A percentile compares a stretch with the other conserved stretches of the same genome.
Conservation (phyloP, 2,888 invertebrate genomes). For the Microchrysa polita region DNA sequence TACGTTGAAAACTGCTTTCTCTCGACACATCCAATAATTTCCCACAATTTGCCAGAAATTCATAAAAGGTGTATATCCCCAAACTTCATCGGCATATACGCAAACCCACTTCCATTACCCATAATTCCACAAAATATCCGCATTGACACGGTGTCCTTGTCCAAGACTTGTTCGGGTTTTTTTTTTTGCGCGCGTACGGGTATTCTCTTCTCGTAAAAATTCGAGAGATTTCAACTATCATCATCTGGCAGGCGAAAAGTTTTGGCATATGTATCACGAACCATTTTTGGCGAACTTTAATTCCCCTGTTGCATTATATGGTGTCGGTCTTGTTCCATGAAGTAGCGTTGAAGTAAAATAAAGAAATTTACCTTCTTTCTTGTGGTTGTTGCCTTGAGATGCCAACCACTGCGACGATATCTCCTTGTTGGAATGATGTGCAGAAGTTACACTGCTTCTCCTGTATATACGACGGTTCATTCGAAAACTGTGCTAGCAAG, state of each 20-base stretch:
- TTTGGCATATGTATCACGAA: conserved; percentile 34
- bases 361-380: too few relatives aligned
- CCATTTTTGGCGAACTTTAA: conserved; percentile 27
- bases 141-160: neutral
- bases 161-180: neutral
- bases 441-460: neutral
- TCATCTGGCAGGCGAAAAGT: conserved; percentile 28
- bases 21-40: neutral
- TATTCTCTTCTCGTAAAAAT: neutral
- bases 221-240: conserved; percentile 33
- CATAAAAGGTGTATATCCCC: neutral
- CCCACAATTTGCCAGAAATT: neutral
- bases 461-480: neutral
- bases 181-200: neutral
- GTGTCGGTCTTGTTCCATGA: conserved; percentile 6
- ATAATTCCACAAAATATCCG: neutral
- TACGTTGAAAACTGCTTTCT: neutral
- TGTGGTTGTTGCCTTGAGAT: too few relatives aligned
- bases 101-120: neutral
- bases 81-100: neutral
- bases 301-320: conserved; percentile 38
- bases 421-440: too few relatives aligned
- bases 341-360: neutral
- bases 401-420: too few relatives aligned
- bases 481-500: neutral